Evolutionary conservation across 92 coral and sea anemone species (phyloP).

Genomic region (Phenganax stokvisi): DNA sequence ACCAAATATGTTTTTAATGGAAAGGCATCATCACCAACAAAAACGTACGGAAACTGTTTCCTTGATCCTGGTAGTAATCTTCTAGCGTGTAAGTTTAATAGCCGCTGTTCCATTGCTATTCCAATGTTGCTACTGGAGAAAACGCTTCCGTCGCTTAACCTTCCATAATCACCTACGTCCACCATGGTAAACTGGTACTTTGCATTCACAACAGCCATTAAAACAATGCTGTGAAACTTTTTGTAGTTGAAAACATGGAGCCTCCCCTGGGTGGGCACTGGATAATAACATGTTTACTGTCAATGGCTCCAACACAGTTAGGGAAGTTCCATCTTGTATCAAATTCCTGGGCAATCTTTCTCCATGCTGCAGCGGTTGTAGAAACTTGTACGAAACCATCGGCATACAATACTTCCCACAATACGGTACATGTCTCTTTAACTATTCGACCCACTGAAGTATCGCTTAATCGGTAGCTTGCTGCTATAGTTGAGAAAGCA

Average conservation of each 20-base stretch:
- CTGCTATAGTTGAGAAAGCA: background rate
- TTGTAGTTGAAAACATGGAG: constrained; percentile 6
- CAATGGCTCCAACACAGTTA: constrained; percentile 9
- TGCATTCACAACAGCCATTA: background rate
- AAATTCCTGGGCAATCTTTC: background rate
- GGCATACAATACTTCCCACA: background rate
- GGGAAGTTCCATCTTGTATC: constrained; percentile 10
- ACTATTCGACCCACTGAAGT: constrained; percentile 1
- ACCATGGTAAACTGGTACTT: constrained; percentile 11
- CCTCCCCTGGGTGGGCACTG: background rate
- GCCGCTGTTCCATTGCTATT: background rate
- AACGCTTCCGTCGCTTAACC: constrained; percentile 4
- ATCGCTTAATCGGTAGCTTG: background rate
- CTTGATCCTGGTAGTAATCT: background rate
- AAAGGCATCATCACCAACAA: background rate
- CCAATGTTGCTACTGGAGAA: constrained; percentile 7
- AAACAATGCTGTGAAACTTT: constrained; percentile 5
- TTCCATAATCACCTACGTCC: background rate
- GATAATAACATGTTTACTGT: background rate
- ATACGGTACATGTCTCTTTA: background rate
- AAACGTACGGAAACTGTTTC: background rate
- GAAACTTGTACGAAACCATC: background rate
- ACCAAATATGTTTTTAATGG: background rate
- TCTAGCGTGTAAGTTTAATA: background rate
- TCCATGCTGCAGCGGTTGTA: background rate